Conservation (phyloP, 2,113 vertebrate genomes). For the Pimephales promelas region DNA sequence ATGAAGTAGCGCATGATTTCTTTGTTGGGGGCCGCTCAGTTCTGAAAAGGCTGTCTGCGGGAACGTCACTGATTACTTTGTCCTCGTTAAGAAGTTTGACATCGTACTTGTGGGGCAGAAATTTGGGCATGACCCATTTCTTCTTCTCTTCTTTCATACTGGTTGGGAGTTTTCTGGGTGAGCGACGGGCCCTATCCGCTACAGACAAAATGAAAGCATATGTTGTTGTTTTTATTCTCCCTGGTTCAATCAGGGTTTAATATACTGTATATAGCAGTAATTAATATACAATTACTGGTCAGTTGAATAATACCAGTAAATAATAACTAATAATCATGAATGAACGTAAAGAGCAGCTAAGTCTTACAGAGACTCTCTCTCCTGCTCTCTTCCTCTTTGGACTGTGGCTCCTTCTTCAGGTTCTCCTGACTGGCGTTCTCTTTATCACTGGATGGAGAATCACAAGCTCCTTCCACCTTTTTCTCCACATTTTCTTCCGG, state of each 20-base stretch:
- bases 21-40: conserved; percentile 97
- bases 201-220: conserved; percentile 28
- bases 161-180: conserved; percentile 91
- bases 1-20: conserved; percentile 98
- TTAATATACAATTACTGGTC: not conserved
- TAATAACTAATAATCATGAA: not conserved
- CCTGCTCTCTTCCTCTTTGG: conserved; percentile 86
- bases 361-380: conserved; percentile 88
- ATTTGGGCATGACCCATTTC: conserved; percentile 96
- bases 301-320: not conserved
- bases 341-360: not conserved
- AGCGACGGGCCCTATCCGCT: conserved; percentile 93
- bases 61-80: conserved; percentile 95
- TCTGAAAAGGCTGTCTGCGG: conserved; percentile 87
- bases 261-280: not conserved
- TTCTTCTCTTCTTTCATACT: conserved; percentile 93
- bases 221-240: too few species aligned
- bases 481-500: conserved; percentile 84
- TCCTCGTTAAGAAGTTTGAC: conserved; percentile 93
- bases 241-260: not conserved
- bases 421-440: conserved; percentile 93
- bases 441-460: conserved; percentile 98
- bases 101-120: conserved; percentile 95
- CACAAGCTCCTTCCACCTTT: conserved; percentile 90
- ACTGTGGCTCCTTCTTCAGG: conserved; percentile 81